Conservation (phyloP, 2,797 vertebrate species). For the Enteromius trimaculatus region DNA sequence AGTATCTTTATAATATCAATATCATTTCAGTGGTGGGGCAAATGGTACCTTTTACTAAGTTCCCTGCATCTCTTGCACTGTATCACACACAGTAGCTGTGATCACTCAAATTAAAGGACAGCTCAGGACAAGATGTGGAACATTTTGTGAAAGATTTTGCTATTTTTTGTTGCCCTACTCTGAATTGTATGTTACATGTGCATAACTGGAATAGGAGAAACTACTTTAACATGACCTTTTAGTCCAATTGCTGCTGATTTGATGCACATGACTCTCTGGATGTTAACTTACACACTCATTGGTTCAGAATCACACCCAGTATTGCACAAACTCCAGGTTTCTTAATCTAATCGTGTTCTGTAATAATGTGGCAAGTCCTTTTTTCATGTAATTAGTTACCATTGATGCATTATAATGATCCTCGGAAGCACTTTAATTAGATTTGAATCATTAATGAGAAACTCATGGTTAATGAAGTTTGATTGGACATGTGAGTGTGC, state of each 20-base stretch:
- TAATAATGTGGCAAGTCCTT: conserved; percentile 56
- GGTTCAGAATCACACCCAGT: conserved; percentile 48
- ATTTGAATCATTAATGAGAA: conserved; percentile 61
- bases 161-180: neutral
- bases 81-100: neutral
- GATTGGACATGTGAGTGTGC: conserved; percentile 55
- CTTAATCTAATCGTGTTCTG: conserved; percentile 56
- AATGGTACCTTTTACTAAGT: neutral
- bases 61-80: neutral
- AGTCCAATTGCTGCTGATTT: conserved; percentile 24
- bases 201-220: neutral
- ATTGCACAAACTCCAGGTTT: conserved; percentile 55
- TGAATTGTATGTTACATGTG: neutral
- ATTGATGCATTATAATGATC: conserved; percentile 61
- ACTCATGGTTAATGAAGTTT: conserved; percentile 60
- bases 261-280: conserved; percentile 7
- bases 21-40: neutral
- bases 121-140: neutral
- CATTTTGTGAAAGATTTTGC: neutral
- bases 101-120: neutral
- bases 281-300: neutral
- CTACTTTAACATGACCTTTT: neutral
- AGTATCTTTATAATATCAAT: neutral
- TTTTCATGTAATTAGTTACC: conserved; percentile 57
- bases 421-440: conserved; percentile 62